Evolutionary conservation across 2,888 invertebrate genomes (phyloP).

Genomic region (Thymelicus sylvestris): DNA sequence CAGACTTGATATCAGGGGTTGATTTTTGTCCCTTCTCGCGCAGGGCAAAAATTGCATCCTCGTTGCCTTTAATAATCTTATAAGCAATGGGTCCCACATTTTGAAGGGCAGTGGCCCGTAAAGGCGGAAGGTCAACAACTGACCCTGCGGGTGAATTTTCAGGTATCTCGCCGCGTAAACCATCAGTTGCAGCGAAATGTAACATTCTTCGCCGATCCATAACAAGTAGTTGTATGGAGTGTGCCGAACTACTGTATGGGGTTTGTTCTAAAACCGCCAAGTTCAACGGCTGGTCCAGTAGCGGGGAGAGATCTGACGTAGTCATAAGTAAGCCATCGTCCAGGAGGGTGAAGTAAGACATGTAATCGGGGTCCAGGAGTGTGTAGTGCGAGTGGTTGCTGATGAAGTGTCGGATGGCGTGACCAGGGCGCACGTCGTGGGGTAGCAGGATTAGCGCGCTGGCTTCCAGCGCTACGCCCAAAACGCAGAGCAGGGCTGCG

Average conservation of each 20-base stretch:
- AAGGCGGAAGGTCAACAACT: conserved; percentile 88
- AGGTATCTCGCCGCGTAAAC: conserved; percentile 87
- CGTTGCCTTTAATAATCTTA: conserved; percentile 91
- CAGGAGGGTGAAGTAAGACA: conserved; percentile 94
- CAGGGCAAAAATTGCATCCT: conserved; percentile 89
- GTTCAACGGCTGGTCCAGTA: conserved; percentile 92
- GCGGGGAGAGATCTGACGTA: conserved; percentile 92
- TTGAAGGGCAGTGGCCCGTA: conserved; percentile 89
- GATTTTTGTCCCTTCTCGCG: conserved; percentile 83
- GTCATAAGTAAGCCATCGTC: conserved; percentile 96
- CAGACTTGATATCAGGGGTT: conserved; percentile 77
- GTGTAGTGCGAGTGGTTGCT: conserved; percentile 83
- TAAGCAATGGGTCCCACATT: conserved; percentile 90
- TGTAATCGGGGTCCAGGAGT: conserved; percentile 90
- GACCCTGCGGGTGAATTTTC: conserved; percentile 92
- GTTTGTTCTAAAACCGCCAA: conserved; percentile 92
- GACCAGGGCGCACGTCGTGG: conserved; percentile 95
- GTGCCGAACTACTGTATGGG: conserved; percentile 91
- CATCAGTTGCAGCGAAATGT: conserved; percentile 88
- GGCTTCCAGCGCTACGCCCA: conserved; percentile 62
- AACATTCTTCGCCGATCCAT: conserved; percentile 93
- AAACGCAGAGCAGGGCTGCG: conserved; percentile 71
- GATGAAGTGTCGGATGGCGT: conserved; percentile 92
- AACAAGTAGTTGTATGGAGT: conserved; percentile 92
- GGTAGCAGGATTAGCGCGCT: conserved; percentile 88